Percentiles rank a stretch among this genome's conserved stretches.
Conservation (phyloP, 1,140 invertebrate species). For the Rhizoglyphus robini region DNA sequence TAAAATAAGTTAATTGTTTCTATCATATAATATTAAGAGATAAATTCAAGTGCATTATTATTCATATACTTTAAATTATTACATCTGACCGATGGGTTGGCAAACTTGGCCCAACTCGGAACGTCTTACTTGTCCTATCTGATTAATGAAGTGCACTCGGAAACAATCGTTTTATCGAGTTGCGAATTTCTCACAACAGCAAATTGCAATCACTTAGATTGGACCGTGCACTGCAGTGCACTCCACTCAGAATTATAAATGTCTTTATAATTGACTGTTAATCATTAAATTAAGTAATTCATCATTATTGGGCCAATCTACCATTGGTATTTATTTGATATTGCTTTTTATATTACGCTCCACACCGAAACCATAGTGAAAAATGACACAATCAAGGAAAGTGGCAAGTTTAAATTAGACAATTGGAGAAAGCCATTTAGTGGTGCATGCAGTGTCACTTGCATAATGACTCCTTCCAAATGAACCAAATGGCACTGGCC, state of each 20-base stretch:
- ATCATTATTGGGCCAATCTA: slow-evolving; percentile 10
- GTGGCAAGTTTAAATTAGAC: no score
- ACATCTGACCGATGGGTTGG: not conserved
- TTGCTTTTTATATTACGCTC: not conserved
- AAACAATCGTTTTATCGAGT: not conserved
- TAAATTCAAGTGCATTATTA: not conserved
- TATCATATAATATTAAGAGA: no score
- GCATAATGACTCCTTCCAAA: no score
- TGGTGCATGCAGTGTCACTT: no score
- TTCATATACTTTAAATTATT: not conserved
- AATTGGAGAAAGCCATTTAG: no score
- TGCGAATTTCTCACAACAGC: not conserved
- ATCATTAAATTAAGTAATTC: not conserved
- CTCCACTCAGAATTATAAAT: slow-evolving; percentile 1
- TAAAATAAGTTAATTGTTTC: slow-evolving; percentile 5
- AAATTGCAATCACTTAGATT: not conserved
- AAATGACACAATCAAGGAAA: not conserved
- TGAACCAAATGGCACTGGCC: no score
- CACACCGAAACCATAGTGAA: no score
- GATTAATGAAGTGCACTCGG: not conserved
- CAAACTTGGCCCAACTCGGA: not conserved
- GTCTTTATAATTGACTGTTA: slow-evolving; percentile 12
- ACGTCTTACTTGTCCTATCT: not conserved
- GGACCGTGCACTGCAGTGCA: not conserved
- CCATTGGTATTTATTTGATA: not conserved